Base-by-base conservation (phyloP, 2,888 invertebrate genomes). In the Scrobipalpa atriplicella region DNA sequence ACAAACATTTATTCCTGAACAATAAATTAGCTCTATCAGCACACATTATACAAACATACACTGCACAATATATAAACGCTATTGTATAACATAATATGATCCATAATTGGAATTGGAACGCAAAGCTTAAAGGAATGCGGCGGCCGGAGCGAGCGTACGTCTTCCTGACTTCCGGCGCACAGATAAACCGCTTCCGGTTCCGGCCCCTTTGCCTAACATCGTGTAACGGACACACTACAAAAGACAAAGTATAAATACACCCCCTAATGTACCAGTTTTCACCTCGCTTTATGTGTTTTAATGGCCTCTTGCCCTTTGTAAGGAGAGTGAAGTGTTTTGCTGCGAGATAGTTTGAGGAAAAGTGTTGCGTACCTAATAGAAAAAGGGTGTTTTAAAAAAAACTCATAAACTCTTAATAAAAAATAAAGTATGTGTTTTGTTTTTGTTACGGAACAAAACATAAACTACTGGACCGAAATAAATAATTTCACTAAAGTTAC, bases 151-250 rank as follows among this genome's bases (percentile, higher is more conserved):
- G 83, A 77, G 84, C 84, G 85, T 85, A 84, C 88, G 89, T 89
- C 89, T 89, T 89, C 89, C 89, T 85, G 87, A 80, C 84, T 90
- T 92, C 91, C 90, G 90, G 89, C 81, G 85, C 81, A 78, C 86
- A 91, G 92, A 92, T 90, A 92, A 90, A 92, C 91, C 87, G 88
- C 89, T 90, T 92, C 92, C 92, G 68, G 70, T 92, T 92, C 92
- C 92, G 86, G 89, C 84, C 87, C 89, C 86, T 89, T 91, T 88
- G 86, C 87, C 85, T 86, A 84, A 85, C 89, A 85, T 86, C 83
- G 89, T 86, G 87, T 85, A 86, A 85, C 87, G 85, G 86, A 86
- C 86, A 82, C 83, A 82, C 82, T 79, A 87, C 86, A 87, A 87
- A 89, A 87, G 86, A 85, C 84, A 80, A 78, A 83, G 83, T 84